Evolutionary conservation across 2,888 invertebrate species (phyloP).

Genomic region (Ypsolopha scabrella): DNA sequence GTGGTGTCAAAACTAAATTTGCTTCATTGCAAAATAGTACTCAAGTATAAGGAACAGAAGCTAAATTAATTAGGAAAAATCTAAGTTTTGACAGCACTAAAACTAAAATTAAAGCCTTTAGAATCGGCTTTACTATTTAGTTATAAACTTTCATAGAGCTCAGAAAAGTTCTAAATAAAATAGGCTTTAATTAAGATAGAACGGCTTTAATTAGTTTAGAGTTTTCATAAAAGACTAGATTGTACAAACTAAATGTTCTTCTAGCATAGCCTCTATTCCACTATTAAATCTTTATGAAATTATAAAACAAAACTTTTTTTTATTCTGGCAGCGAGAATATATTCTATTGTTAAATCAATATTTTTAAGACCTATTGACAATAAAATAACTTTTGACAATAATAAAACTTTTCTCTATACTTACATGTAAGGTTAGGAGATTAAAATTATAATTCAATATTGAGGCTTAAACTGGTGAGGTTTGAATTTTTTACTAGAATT

Average conservation of each 20-base stretch:
- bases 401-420: conserved; percentile 14
- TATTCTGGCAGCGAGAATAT: conserved; percentile 11
- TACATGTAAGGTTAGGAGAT: neutral
- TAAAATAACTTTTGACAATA: conserved; percentile 6
- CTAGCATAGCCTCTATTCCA: neutral
- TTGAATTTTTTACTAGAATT: too few species aligned
- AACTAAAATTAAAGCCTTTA: too few species aligned
- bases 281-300: neutral
- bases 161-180: neutral
- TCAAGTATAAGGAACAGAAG: too few species aligned
- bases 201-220: conserved; percentile 66
- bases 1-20: too few species aligned
- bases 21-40: too few species aligned
- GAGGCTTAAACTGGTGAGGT: too few species aligned
- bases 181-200: conserved; percentile 39
- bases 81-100: too few species aligned
- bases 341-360: conserved; percentile 1
- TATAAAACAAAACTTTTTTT: neutral
- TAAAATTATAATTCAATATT: too few species aligned
- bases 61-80: too few species aligned
- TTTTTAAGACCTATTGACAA: conserved; percentile 1
- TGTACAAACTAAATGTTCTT: conserved; percentile 31
- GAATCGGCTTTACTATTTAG: too few species aligned
- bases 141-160: too few species aligned
- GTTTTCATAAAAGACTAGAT: conserved; percentile 59